Percentiles rank a stretch among this genome's conserved stretches.
Conservation (phyloP, 2,113 vertebrate genomes). For the Chlamydotis undulata region DNA sequence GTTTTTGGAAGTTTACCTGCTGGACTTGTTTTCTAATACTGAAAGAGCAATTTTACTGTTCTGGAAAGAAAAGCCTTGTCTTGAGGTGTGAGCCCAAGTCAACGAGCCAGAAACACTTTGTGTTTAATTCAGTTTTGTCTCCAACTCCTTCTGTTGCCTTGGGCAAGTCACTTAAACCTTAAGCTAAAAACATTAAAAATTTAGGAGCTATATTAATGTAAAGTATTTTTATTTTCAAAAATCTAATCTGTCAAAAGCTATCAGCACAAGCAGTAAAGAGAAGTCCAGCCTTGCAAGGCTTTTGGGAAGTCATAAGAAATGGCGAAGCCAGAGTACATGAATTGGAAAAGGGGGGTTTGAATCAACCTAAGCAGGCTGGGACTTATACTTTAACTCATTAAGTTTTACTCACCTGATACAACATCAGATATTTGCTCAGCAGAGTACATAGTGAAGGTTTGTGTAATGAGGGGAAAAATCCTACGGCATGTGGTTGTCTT, state of each 20-base stretch:
- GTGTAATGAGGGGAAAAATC: conserved; percentile 23
- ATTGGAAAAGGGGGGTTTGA: not conserved
- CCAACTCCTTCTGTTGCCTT: conserved; percentile 11
- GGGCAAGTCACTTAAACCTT: not conserved
- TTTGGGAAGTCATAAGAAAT: not conserved
- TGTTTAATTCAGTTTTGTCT: conserved; percentile 8
- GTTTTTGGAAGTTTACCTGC: not conserved
- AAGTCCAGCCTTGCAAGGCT: not conserved
- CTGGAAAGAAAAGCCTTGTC: not conserved
- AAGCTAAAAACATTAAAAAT: not conserved
- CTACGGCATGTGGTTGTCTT: conserved; percentile 17
- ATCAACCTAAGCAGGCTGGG: not conserved
- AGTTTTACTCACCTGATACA: conserved; percentile 37
- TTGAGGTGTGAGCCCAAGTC: not conserved
- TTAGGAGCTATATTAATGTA: not conserved
- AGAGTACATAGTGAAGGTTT: not conserved
- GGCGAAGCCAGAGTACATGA: not conserved
- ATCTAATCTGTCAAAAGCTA: not conserved
- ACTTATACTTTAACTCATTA: conserved; percentile 10
- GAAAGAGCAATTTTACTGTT: conserved; percentile 9
- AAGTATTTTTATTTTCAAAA: conserved; percentile 10
- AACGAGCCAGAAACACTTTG: not conserved
- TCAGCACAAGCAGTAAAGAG: not conserved
- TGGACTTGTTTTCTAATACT: not conserved
- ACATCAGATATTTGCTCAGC: conserved; percentile 1